Base-by-base conservation (phyloP, 1,140 invertebrate species). In the Pachypeltis micranthus region DNA sequence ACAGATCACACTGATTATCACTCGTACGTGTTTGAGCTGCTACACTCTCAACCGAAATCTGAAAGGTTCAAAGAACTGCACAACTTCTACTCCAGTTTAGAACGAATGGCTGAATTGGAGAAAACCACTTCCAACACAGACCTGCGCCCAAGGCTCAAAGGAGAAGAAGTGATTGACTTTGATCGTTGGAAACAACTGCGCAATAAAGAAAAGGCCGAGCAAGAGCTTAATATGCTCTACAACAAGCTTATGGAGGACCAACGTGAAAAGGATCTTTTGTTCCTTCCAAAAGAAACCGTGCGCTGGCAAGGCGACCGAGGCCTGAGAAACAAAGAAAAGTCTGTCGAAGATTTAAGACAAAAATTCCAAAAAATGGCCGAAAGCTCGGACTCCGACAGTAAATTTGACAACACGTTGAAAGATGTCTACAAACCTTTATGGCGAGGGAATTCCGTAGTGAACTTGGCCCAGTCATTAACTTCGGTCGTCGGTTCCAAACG, bases 31-130 rank as follows among this genome's bases (percentile, higher is more conserved):
- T 70, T 82, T 1, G 87, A 90, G 65, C 74, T 86, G 63, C 73
- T 87, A 63, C 85, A 90, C 71, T 83, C 82, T 12, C 82, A 82
- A 67, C 80, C 80, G 47, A 85, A 84, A 70, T 91, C 87, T 0
- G 84, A 86, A 62, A 81, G 86, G 57, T 96, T 96, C 74, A 83
- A 85, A 63, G 90, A 92, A 64, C 76, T 96, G 3, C 86, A 89
- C 71, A 84, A 87, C 51, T 90, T 94, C 72, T 96, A 93, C 72
- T 78, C 83, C 27, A 90, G 85, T 66, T 78, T 96, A 34, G 92
- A 94, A 74, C 81, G 90, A 70, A 84, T 94, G 54, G 85, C 84
- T 0, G 81, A 91, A 65, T 76, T 96, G 29, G 89, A 92, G 75
- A 83, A 81, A 67, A 83, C 84, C 10, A 85, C 87, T 1, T 87